Evolutionary conservation across 2,113 vertebrate species (phyloP), one percentile per base, ranked within the genome.

Genomic region (Tetraodon nigroviridis): DNA sequence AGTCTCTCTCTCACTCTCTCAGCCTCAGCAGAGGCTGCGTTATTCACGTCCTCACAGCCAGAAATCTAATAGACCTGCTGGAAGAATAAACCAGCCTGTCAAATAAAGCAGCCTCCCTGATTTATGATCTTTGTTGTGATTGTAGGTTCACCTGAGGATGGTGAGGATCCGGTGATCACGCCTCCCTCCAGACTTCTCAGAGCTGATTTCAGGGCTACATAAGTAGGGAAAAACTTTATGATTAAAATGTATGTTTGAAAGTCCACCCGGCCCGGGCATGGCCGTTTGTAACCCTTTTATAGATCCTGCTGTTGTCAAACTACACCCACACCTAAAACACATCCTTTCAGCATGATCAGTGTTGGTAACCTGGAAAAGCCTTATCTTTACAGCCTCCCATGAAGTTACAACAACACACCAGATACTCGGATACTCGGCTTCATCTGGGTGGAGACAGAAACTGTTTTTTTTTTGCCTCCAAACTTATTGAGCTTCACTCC

Each of bases 101-200:
- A 20, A 20, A 22, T 20, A 24, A 42, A 41, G 22, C 54, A 1
- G 52, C 10, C 5, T 13, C 42, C 16, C 19, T 47, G 48, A 15
- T 41, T 5, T 15, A 13, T 5, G 2, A 42, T 1, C 22, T 7
- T 18, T 27, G 13, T 16, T 2, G 16, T 0, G 32, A 32, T 63
- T 41, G 2, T 27, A 52, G 57, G 4, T 82, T 85, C 69, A 90
- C 87, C 84, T 80, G 16, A 85, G 55, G 58, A 85, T 81, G 51
- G 46, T 65, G 58, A 81, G 17, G 7, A 76, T 57, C 49, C 64
- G 41, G 37, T 12, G 57, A 2, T 19, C 78, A 37, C 14, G 62
- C 51, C 14, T 64, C 51, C 64, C 64, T 16, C 51, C n/a, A 32
- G 16, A 50, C 13, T 67, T 54, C 48, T 46, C 11, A 18, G 56